phyloP scores from a whole-genome alignment of 64 coral and sea anemone species.

The Trachythela sp. region DNA sequence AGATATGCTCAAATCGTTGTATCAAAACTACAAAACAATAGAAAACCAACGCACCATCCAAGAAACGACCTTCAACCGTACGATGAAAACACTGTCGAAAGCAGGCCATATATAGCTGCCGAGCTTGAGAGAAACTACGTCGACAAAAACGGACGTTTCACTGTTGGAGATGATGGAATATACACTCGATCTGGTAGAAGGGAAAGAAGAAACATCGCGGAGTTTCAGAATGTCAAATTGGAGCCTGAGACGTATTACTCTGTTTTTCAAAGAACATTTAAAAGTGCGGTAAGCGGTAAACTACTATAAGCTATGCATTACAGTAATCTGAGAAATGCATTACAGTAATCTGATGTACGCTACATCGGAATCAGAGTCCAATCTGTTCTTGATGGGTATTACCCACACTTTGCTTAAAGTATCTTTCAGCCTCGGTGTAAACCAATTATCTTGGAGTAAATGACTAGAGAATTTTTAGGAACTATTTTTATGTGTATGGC shows the following conservation, averaged over 20 bases:
- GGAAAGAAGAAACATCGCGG: not conserved
- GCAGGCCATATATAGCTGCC: not conserved
- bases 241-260: not conserved
- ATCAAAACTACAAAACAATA: not conserved
- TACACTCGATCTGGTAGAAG: not conserved
- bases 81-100: not conserved
- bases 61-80: not conserved
- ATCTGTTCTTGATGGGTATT: no score
- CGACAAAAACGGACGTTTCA: not conserved
- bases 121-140: not conserved
- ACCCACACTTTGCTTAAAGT: no score
- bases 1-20: not conserved
- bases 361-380: no score
- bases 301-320: not conserved
- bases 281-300: not conserved
- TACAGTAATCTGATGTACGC: no score
- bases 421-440: no score
- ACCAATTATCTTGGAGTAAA: no score
- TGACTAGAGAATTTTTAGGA: no score
- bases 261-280: not conserved
- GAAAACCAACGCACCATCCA: not conserved
- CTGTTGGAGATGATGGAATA: not conserved
- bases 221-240: not conserved
- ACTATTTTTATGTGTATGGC: no score
- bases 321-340: no score